These are phyloP conservation scores for Cantharis lateralis DNA, from an alignment of 2,888 invertebrate genomes.

Conservation along the genomic window DNA sequence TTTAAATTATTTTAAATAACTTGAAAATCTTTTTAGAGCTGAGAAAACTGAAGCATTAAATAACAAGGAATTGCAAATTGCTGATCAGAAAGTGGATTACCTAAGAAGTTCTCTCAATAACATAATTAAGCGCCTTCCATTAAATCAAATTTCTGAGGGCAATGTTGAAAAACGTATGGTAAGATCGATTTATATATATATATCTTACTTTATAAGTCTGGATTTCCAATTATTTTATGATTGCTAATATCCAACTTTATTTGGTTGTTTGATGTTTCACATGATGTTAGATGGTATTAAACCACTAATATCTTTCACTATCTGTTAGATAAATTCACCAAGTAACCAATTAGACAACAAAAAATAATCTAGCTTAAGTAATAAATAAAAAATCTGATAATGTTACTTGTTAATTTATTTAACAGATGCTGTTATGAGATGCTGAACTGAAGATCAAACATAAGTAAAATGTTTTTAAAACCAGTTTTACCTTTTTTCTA, in stretches of 20 bases:
- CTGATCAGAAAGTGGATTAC: constrained; percentile 81
- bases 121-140: constrained; percentile 65
- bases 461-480: too few species aligned
- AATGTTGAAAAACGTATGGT: constrained; percentile 62
- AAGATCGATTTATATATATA: constrained; percentile 36
- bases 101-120: constrained; percentile 72
- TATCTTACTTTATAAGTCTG: neutral
- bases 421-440: too few species aligned
- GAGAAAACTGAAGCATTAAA: constrained; percentile 80
- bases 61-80: constrained; percentile 80
- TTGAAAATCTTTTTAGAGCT: constrained; percentile 63
- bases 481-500: too few species aligned
- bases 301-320: too few species aligned
- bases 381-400: too few species aligned
- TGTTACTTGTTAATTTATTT: too few species aligned
- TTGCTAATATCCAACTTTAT: neutral
- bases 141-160: constrained; percentile 54
- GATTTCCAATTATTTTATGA: neutral
- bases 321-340: too few species aligned
- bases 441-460: too few species aligned
- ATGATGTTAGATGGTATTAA: neutral
- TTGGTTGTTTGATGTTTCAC: neutral
- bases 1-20: neutral
- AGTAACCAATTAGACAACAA: too few species aligned
- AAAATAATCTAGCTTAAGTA: too few species aligned